Evolutionary conservation across 2,888 invertebrate species (phyloP), one percentile per base, ranked within the genome.

Genomic region (Atrina japonica): DNA sequence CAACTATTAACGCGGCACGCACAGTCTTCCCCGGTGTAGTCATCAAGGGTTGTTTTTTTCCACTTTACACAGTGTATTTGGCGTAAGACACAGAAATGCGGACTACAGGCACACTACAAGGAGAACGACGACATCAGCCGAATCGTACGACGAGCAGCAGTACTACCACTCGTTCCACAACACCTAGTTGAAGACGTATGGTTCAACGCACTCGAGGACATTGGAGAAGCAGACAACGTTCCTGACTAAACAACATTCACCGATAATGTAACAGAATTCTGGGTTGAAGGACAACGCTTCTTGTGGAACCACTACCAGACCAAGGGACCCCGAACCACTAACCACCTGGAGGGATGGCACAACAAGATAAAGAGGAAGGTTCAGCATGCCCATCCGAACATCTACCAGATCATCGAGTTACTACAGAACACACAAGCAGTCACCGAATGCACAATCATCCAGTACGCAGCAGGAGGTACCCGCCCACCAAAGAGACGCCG

Each of bases 281-380:
- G 43, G 59, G 25, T 35, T 59, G 29, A 53, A 27, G 11, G 16
- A 16, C 23, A 45, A 27, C 21, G 27, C 7, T 5, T 16, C 25
- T 5, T 55, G 18, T 56, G 56, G 66, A 66, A 66, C 56, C 66
- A 66, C 47, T 27, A 40, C 29, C 6, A 11, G 6, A 35, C 35
- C 6, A 11, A 35, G 5, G 35, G 35, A 11, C 35, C 35, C 5
- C 5, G 35, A 35, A 35, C 35, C 6, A 35, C 5, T 11, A 35
- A 35, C 35, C 5, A 11, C 11, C 35, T 35, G 6, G 35, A 35
- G 35, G 35, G 35, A 11, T 11, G 35, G 35, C 35, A 35, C 35
- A 35, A 11, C 35, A 35, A 35, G 35, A 35, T 35, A 35, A 35
- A 35, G 35, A 35, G 35, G 11, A 35, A 7, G 21, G 35, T 35